Base-by-base conservation (phyloP, 2,113 vertebrate species). In the Neofelis nebulosa region DNA sequence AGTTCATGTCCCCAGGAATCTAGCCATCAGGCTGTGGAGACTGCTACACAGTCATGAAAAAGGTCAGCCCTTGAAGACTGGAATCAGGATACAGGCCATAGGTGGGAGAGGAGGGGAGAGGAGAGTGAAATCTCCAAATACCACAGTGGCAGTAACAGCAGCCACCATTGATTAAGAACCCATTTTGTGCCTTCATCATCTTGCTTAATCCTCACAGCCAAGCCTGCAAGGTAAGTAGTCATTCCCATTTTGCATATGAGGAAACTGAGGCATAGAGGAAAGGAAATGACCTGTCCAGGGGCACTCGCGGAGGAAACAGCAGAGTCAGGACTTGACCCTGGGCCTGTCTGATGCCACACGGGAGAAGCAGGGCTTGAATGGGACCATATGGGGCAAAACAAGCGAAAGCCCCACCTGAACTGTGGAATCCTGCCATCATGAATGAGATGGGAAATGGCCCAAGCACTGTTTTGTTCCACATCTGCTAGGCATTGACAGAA, bases 401-500 rank as follows among this genome's bases (percentile, higher is more conserved):
- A 63, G 36, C 4, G 2, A 33, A 89, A 82, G 25, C 33, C 18
- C 15, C 21, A 25, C 91, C 29, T 18, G 27, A 89, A 79, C 25
- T 36, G 4, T 81, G 80, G 82, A 89, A 73, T 27, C 31, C 63
- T 85, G n/a, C 33, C 33, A 3, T 88, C 78, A 31, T 82, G 86
- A 96, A 92, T 97, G 95, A 97, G 61, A 86, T 11, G 12, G 65
- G 23, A 91, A 88, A 95, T 19, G 50, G 41, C 55, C 0, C 27
- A 71, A 94, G 36, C 36, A n/a, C 83, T 61, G n/a, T 68, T 96
- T 89, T 96, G 33, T 96, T 97, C 38, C 31, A 12, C 55, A 90
- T 96, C 57, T 94, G 80, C 87, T 92, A 55, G 71, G 31, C 87
- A 84, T 80, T 97, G 92, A 96, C 92, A 97, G 81, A 48, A 96